These are phyloP conservation scores for Odontamblyopus rebecca DNA, from an alignment of 2,797 vertebrate genomes.

Conservation along the genomic window DNA sequence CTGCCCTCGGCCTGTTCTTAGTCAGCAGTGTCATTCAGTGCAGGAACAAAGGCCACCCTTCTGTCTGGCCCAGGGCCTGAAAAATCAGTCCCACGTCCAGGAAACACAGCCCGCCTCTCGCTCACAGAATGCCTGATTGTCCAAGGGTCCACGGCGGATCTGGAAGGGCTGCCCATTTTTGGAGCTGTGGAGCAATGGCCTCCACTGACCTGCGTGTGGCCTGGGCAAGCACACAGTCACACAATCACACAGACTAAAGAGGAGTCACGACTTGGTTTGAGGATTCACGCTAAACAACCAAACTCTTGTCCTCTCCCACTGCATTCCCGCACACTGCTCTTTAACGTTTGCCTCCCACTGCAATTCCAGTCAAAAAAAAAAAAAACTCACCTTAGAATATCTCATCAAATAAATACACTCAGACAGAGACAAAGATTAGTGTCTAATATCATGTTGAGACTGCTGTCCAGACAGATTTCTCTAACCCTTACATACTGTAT, in stretches of 20 bases:
- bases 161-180: slow-evolving; percentile 80
- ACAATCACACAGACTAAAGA: slow-evolving; percentile 40
- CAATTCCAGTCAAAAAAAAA: slow-evolving; percentile 38
- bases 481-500: slow-evolving; percentile 23
- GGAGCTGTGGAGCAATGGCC: slow-evolving; percentile 65
- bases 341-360: slow-evolving; percentile 24
- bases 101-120: slow-evolving; percentile 74
- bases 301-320: slow-evolving; percentile 58
- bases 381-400: slow-evolving; percentile 31
- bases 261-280: slow-evolving; percentile 60
- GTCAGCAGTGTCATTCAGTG: slow-evolving; percentile 75
- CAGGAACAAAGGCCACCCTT: slow-evolving; percentile 78
- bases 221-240: slow-evolving; percentile 56
- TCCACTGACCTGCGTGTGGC: slow-evolving; percentile 57
- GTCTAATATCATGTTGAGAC: slow-evolving; percentile 51
- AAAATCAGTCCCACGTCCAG: slow-evolving; percentile 78
- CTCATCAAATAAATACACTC: slow-evolving; percentile 43
- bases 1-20: slow-evolving; percentile 57
- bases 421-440: slow-evolving; percentile 32
- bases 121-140: slow-evolving; percentile 77
- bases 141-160: slow-evolving; percentile 63
- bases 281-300: slow-evolving; percentile 63
- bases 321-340: slow-evolving; percentile 30
- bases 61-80: slow-evolving; percentile 76
- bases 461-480: slow-evolving; percentile 49